These are phyloP conservation scores for Diglossa cyanea DNA, from an alignment of 2,797 vertebrate species.

Conservation along the genomic window DNA sequence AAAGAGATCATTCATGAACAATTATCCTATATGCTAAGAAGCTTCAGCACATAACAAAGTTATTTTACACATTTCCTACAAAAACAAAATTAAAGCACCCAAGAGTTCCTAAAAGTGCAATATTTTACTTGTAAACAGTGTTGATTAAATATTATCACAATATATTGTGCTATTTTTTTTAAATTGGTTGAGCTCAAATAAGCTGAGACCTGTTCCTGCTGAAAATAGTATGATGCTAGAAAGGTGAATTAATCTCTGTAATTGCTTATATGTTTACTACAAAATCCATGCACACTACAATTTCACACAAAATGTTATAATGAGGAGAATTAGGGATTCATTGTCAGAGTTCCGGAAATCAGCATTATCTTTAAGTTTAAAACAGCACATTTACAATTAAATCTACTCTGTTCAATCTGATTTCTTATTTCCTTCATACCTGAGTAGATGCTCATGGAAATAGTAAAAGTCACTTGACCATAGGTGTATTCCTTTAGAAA, in stretches of 20 bases:
- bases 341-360: background rate
- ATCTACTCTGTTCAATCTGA: background rate
- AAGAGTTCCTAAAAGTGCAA: background rate
- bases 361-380: background rate
- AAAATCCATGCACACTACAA: background rate
- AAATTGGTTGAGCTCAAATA: background rate
- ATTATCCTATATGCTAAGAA: background rate
- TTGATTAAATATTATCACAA: background rate
- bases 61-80: background rate
- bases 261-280: background rate
- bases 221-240: background rate
- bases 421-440: background rate
- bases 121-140: background rate
- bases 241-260: background rate
- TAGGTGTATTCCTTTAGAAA: background rate
- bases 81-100: background rate
- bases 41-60: background rate
- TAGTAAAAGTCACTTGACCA: background rate
- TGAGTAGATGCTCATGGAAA: background rate
- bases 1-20: background rate
- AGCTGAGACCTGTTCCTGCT: background rate
- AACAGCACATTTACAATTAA: background rate
- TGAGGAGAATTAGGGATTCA: background rate
- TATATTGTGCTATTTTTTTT: background rate
- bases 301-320: background rate